Evolutionary conservation across 2,797 vertebrate species (phyloP).

Genomic region (Parauchenoglanis ngamensis): DNA sequence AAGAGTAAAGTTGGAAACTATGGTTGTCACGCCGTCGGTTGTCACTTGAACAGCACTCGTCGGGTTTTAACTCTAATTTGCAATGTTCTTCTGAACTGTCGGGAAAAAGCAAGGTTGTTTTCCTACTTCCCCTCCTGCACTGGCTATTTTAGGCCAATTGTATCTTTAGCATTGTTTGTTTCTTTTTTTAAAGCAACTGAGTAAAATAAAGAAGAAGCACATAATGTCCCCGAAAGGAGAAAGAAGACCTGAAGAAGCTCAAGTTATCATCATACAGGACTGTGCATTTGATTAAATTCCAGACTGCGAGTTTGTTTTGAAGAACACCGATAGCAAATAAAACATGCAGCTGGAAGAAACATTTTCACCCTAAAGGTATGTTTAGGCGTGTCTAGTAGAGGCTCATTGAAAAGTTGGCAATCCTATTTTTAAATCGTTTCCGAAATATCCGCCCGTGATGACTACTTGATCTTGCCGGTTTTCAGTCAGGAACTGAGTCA

Average conservation of each 20-base stretch:
- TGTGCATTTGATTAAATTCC: neutral
- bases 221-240: neutral
- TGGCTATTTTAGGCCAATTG: neutral
- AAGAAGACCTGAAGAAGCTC: neutral
- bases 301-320: neutral
- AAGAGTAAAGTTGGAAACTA: neutral
- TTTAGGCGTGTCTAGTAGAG: neutral
- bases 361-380: no score
- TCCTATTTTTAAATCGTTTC: neutral
- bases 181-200: neutral
- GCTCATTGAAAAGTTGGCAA: neutral
- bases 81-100: neutral
- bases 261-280: neutral
- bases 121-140: neutral
- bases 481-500: slow-evolving; percentile 1
- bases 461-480: neutral
- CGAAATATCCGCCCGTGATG: neutral
- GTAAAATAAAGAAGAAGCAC: neutral
- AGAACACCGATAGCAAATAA: neutral
- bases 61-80: neutral
- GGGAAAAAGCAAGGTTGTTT: neutral
- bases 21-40: neutral
- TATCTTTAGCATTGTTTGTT: neutral
- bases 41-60: neutral
- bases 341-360: neutral